Evolutionary conservation across 1,140 invertebrate genomes (phyloP), one percentile per base, ranked within the genome.

Genomic region (Drosophila punjabiensis): DNA sequence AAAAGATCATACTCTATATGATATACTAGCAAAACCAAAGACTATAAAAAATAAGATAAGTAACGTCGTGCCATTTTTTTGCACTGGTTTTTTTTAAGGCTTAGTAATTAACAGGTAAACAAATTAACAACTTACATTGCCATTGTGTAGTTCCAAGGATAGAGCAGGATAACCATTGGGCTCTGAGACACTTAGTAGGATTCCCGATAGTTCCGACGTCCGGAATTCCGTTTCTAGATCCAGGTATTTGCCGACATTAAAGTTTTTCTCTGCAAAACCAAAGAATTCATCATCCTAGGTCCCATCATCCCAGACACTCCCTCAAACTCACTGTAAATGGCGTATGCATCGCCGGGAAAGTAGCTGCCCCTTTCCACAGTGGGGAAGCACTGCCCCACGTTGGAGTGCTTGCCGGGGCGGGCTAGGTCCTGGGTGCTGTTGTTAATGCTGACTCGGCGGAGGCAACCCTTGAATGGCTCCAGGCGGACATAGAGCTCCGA

Each of bases 311-410:
- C 8, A 28, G 4, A 7, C 2, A 7, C 1, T n/a, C 2, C 4
- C 14, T 4, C 3, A 4, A 35, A 93, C 94, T 95, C 94, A 98
- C 97, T 96, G 90, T 97, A 97, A 50, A 97, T 94, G 24, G 96
- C 97, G 93, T 96, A 98, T 6, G 96, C 96, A 88, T 97, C 96
- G 35, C 96, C 96, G 16, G 96, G 95, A 87, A 99, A 98, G 93
- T 97, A 98, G 0, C 97, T 97, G 50, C 97, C 98, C 52, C 95
- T 94, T 92, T 98, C 97, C 5, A 98, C 96, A 45, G 95, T 95
- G 0, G 96, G 96, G 87, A 98, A 98, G 93, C 98, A 99, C 82
- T 97, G 96, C 0, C 97, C 96, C 11, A 98, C 96, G 73, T 96
- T 95, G 50, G 96, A 95, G 37, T 94, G 91, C 35, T 94, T 95